Evolutionary conservation across 2,888 invertebrate species (phyloP).

Genomic region (Orchesella flavescens): DNA sequence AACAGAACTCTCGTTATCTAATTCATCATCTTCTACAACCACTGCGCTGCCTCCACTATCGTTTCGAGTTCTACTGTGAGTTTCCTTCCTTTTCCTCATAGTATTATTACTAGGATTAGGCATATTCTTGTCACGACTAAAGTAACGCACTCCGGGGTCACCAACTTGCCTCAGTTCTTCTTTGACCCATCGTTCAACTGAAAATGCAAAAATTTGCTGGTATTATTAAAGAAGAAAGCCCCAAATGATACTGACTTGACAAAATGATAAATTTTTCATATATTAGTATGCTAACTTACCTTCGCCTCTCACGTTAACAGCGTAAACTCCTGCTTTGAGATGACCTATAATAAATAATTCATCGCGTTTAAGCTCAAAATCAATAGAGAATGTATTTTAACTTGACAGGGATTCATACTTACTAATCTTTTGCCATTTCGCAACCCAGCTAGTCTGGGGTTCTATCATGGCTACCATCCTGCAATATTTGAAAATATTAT

Average conservation of each 20-base stretch:
- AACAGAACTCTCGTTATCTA: background rate
- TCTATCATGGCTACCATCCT: constrained; percentile 36
- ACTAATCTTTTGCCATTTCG: constrained; percentile 39
- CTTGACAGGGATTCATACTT: too few relatives aligned
- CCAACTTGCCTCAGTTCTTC: background rate
- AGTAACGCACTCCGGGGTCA: constrained; percentile 19
- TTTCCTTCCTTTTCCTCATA: too few relatives aligned
- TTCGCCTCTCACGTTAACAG: constrained; percentile 42
- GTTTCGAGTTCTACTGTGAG: background rate
- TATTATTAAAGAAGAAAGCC: too few relatives aligned
- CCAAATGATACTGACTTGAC: background rate
- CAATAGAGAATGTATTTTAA: too few relatives aligned
- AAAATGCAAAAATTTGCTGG: background rate
- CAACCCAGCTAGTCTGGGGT: constrained; percentile 38
- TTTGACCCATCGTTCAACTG: constrained; percentile 30
- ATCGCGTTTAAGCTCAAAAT: too few relatives aligned
- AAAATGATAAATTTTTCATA: background rate
- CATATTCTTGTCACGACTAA: constrained; percentile 12
- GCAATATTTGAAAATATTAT: background rate
- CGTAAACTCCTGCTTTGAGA: constrained; percentile 34
- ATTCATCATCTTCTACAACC: background rate
- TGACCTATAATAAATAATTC: constrained; percentile 14
- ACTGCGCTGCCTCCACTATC: background rate
- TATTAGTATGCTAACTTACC: constrained; percentile 13
- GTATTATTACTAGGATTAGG: too few relatives aligned